Conservation (phyloP, 2,888 invertebrate genomes). For the Ryuthela nishihirai region DNA sequence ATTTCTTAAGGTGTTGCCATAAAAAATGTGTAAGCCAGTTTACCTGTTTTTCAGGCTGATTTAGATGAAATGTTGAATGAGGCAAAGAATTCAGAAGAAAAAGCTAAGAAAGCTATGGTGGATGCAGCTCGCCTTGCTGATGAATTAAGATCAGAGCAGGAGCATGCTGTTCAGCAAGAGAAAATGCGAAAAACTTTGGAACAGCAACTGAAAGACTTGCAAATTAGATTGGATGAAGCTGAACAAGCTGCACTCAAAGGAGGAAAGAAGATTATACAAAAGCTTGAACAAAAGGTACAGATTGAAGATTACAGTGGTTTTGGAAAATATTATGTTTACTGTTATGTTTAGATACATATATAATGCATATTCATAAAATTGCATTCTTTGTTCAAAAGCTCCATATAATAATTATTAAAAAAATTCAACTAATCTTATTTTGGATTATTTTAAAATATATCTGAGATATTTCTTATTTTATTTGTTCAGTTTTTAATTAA, state of each 20-base stretch:
- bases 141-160: conserved; percentile 98
- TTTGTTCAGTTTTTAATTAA: too few relatives aligned
- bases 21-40: too few relatives aligned
- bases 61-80: conserved; percentile 98
- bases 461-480: too few relatives aligned
- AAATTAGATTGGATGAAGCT: conserved; percentile 93
- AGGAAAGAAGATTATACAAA: conserved; percentile 98
- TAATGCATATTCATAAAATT: too few relatives aligned
- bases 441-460: too few relatives aligned
- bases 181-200: conserved; percentile 97
- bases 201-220: conserved; percentile 97
- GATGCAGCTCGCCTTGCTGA: conserved; percentile 98
- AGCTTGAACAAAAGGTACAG: conserved; percentile 83
- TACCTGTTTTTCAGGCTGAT: conserved; percentile 63
- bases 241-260: conserved; percentile 97
- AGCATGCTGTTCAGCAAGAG: conserved; percentile 97
- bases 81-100: conserved; percentile 98
- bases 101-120: conserved; percentile 97
- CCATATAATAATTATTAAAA: too few relatives aligned
- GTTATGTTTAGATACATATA: too few relatives aligned
- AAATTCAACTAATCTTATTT: too few relatives aligned
- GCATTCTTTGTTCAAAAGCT: too few relatives aligned
- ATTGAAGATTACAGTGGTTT: too few relatives aligned
- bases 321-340: too few relatives aligned
- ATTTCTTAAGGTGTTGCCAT: too few relatives aligned